phyloP scores from a whole-genome alignment of 92 coral and sea anemone genomes.

The Micromussa lordhowensis region DNA sequence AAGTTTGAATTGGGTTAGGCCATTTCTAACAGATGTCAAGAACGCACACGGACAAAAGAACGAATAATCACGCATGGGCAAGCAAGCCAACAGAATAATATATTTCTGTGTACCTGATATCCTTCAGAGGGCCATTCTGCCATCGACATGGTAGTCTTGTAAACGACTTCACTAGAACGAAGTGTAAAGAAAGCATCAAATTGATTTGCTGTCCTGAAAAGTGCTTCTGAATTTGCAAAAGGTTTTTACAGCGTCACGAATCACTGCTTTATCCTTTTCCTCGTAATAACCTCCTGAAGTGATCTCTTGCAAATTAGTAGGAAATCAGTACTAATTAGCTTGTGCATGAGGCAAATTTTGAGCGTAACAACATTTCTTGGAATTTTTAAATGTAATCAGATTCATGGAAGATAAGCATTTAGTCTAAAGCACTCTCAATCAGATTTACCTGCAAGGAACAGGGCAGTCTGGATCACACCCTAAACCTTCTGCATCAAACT shows the following conservation, averaged over 20 bases:
- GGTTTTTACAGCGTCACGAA: too few relatives aligned
- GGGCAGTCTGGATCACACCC: slow-evolving; percentile 42
- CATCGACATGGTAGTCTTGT: slow-evolving; percentile 48
- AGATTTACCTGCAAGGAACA: slow-evolving; percentile 56
- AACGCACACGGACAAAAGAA: too few relatives aligned
- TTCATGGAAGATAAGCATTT: neutral
- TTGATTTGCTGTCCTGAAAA: neutral
- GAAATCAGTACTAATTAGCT: too few relatives aligned
- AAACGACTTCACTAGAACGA: slow-evolving; percentile 53
- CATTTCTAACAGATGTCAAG: too few relatives aligned
- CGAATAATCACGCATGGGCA: neutral
- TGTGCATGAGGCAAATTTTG: too few relatives aligned
- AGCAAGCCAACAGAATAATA: neutral
- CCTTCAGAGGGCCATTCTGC: slow-evolving; percentile 54
- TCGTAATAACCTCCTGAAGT: too few relatives aligned
- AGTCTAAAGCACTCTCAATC: neutral
- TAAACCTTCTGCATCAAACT: slow-evolving; percentile 25
- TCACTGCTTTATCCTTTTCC: too few relatives aligned
- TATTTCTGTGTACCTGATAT: slow-evolving; percentile 23
- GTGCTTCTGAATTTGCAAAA: too few relatives aligned
- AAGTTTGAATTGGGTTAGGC: too few relatives aligned
- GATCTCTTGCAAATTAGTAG: too few relatives aligned
- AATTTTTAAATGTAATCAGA: neutral
- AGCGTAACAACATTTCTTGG: neutral
- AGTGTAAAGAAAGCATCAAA: neutral